Conservation (phyloP, 2,888 invertebrate genomes). For the Melipona bicolor region DNA sequence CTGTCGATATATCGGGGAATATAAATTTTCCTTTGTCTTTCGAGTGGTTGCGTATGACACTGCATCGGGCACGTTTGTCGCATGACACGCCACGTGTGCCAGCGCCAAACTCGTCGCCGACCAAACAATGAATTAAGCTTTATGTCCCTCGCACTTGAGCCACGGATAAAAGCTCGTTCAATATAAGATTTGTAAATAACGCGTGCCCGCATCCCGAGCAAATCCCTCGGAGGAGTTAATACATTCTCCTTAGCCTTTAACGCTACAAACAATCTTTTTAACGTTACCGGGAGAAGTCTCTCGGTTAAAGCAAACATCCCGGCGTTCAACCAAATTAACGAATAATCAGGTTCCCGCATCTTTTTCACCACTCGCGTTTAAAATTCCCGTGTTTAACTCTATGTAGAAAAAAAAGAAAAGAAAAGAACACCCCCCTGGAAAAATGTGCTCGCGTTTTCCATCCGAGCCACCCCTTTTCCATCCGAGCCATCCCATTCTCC, state of each 20-base stretch:
- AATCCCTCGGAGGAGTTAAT: slow-evolving; percentile 45
- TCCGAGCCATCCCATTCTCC: neutral
- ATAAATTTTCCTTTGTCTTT: slow-evolving; percentile 60
- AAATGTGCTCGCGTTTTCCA: slow-evolving; percentile 8
- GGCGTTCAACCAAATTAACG: neutral
- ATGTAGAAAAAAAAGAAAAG: neutral
- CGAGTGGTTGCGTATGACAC: slow-evolving; percentile 72
- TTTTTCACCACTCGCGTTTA: neutral
- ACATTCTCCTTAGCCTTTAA: neutral
- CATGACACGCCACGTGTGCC: slow-evolving; percentile 81
- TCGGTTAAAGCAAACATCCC: neutral
- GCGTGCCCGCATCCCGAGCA: neutral
- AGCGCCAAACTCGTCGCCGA: slow-evolving; percentile 76
- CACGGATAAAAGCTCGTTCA: slow-evolving; percentile 29
- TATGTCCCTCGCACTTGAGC: slow-evolving; percentile 49
- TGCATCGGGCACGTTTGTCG: slow-evolving; percentile 76
- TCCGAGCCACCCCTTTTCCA: neutral
- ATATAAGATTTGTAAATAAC: slow-evolving; percentile 54
- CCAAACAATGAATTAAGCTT: slow-evolving; percentile 79
- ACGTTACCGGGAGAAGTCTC: neutral
- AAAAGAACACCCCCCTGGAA: neutral
- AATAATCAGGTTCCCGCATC: neutral
- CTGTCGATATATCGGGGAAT: slow-evolving; percentile 41
- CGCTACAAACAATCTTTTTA: neutral
- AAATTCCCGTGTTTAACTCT: neutral